Conservation (phyloP, 2,797 vertebrate genomes). For the Alexandromys oeconomus region DNA sequence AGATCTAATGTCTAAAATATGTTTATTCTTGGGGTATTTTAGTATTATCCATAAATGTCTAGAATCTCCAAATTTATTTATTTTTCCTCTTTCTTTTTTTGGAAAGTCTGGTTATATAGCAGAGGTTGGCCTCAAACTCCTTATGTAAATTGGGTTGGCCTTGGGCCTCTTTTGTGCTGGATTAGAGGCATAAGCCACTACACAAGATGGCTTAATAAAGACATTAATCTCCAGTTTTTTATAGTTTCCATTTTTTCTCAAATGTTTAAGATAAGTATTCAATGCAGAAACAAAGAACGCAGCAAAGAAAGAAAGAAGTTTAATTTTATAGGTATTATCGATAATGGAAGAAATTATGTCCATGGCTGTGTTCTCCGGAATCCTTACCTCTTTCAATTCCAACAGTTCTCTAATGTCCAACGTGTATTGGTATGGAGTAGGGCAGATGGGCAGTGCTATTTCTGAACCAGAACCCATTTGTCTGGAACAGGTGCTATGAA, state of each 20-base stretch:
- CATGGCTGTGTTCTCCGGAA: neutral
- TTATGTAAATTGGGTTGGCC: neutral
- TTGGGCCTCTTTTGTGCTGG: neutral
- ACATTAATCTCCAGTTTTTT: neutral
- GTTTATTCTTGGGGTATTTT: neutral
- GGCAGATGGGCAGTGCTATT: neutral
- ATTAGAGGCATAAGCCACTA: neutral
- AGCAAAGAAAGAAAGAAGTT: neutral
- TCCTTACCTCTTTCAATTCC: neutral
- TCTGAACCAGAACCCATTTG: neutral
- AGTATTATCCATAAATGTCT: neutral
- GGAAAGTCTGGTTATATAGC: neutral
- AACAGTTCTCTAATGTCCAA: neutral
- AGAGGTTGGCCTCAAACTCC: neutral
- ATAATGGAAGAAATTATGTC: neutral
- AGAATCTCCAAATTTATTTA: neutral
- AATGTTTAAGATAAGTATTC: neutral
- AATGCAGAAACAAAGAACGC: neutral
- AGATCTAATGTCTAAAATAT: neutral
- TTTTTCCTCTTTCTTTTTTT: neutral
- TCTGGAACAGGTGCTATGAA: neutral
- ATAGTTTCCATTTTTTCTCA: neutral
- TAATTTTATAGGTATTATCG: neutral
- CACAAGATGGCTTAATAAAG: neutral
- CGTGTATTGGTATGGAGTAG: neutral